Evolutionary conservation across 2,797 vertebrate species (phyloP).

Genomic region (Sus cebifrons): DNA sequence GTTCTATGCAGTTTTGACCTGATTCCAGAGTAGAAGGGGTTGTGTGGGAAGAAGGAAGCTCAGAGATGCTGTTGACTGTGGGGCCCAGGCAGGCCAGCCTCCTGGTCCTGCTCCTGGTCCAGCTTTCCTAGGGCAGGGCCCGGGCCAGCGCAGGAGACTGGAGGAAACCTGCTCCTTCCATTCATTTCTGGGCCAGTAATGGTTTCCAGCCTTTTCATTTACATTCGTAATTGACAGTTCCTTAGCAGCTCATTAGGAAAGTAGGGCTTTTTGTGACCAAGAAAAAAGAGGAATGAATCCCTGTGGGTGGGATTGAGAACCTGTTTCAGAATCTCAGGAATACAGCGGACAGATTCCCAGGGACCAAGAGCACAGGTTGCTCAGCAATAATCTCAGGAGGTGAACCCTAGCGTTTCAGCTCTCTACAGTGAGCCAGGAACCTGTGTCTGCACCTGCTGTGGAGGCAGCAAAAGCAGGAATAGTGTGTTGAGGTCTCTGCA

Average conservation of each 20-base stretch:
- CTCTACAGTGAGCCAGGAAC: neutral
- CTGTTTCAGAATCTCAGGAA: conserved; percentile 70
- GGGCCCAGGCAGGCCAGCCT: neutral
- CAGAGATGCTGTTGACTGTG: neutral
- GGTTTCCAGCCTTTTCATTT: conserved; percentile 74
- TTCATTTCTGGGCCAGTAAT: conserved; percentile 61
- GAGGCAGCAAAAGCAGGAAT: fast-evolving
- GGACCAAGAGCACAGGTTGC: neutral
- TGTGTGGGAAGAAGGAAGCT: neutral
- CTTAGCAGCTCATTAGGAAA: conserved; percentile 82
- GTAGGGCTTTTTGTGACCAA: conserved; percentile 80
- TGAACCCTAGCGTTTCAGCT: neutral
- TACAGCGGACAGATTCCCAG: neutral
- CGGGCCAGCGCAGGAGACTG: neutral
- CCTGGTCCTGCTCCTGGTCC: too few species aligned
- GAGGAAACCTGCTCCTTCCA: neutral
- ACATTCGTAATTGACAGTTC: conserved; percentile 78
- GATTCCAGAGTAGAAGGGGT: neutral
- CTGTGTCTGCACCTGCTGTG: fast-evolving
- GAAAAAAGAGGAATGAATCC: conserved; percentile 71
- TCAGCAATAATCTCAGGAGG: neutral
- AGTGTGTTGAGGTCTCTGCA: too few species aligned
- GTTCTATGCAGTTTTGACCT: neutral
- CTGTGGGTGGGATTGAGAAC: conserved; percentile 65
- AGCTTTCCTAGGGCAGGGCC: conserved; percentile 2